A percentile compares a stretch with the other conserved stretches of the same genome.
Evolutionary conservation across 2,797 vertebrate genomes (phyloP).

Genomic region (Danio choprae): DNA sequence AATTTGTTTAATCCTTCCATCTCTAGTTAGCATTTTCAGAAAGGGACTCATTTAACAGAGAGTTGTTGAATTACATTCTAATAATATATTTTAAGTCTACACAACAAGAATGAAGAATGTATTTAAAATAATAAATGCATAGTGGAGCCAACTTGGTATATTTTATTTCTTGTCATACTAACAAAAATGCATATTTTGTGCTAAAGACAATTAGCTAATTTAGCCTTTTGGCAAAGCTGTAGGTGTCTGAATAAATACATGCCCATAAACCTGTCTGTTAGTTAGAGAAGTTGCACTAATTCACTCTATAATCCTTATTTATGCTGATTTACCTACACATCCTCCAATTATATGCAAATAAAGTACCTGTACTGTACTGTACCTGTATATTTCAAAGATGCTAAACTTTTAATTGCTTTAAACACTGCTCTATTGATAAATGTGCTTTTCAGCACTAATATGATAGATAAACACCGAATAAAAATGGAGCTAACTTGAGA

Average conservation of each 20-base stretch:
- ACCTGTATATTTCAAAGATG: conserved; percentile 58
- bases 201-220: no score
- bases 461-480: conserved; percentile 68
- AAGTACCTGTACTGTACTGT: neutral
- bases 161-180: no score
- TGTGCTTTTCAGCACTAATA: conserved; percentile 61
- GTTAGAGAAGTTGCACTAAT: neutral
- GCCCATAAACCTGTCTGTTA: neutral
- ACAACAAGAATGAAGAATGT: no score
- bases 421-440: conserved; percentile 50
- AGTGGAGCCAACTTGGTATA: no score
- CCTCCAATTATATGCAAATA: conserved; percentile 6
- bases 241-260: neutral
- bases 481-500: no score
- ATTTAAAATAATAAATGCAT: no score
- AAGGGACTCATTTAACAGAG: conserved; percentile 22
- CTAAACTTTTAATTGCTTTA: conserved; percentile 69
- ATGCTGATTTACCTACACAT: neutral
- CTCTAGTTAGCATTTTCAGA: conserved; percentile 35
- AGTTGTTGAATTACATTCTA: conserved; percentile 32
- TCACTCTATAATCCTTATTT: conserved; percentile 9
- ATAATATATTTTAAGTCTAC: no score
- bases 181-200: no score
- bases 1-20: conserved; percentile 35
- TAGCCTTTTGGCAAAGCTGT: neutral